A percentile compares a stretch with the other conserved stretches of the same genome.
Conservation (phyloP, 2,113 vertebrate genomes). For the Tetrao urogallus region DNA sequence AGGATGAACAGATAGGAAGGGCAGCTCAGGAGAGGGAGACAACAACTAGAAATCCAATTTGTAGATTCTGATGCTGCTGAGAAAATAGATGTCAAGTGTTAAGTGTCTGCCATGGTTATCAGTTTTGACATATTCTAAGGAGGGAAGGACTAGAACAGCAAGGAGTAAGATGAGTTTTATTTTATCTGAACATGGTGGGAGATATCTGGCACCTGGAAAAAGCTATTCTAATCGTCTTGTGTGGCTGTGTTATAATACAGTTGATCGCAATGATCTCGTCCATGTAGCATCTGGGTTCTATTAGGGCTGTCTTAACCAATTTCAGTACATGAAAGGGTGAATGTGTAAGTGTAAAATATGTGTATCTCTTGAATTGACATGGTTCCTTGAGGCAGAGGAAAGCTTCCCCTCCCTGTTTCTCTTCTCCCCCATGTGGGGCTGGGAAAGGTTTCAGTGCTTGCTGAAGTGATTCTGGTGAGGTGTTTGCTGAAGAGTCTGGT, state of each 20-base stretch:
- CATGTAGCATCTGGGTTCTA: not conserved
- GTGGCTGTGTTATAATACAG: not conserved
- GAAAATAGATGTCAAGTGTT: conserved; percentile 33
- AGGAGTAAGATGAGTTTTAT: conserved; percentile 18
- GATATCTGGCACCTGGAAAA: conserved; percentile 57
- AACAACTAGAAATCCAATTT: not conserved
- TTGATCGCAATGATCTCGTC: not conserved
- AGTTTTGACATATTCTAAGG: conserved; percentile 46
- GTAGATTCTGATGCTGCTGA: conserved; percentile 16
- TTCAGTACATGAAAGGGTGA: not conserved
- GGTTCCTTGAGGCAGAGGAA: not conserved
- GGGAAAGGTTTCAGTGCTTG: not conserved
- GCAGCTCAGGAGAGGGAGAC: conserved; percentile 48
- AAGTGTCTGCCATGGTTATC: conserved; percentile 47
- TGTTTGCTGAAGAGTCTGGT: not conserved
- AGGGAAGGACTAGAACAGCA: conserved; percentile 52
- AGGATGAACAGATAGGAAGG: conserved; percentile 36
- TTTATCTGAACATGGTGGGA: conserved; percentile 24
- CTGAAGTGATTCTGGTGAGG: not conserved
- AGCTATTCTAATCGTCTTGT: conserved; percentile 15
- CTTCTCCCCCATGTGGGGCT: not conserved
- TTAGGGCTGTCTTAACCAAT: not conserved
- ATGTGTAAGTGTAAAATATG: not conserved
- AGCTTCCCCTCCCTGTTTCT: not conserved
- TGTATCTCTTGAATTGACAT: not conserved